Evolutionary conservation across 1,140 invertebrate species (phyloP).

Genomic region (Notospermus geniculatus): DNA sequence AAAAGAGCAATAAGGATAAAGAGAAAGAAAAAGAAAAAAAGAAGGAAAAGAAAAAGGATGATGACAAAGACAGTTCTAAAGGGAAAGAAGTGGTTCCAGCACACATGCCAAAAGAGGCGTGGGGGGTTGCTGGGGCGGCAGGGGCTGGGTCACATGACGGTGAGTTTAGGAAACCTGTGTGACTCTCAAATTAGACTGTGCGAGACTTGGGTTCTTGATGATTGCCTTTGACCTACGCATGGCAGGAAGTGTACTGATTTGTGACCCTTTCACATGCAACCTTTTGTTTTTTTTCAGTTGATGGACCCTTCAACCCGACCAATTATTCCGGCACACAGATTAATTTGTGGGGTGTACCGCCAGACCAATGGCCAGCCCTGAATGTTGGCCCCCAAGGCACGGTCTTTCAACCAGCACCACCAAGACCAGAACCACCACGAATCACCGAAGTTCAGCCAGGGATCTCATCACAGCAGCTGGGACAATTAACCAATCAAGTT

Average conservation of each 20-base stretch:
- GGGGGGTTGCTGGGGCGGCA: too few species aligned
- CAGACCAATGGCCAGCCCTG: slow-evolving; percentile 30
- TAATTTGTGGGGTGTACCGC: slow-evolving; percentile 54
- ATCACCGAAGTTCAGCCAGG: not conserved
- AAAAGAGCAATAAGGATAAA: too few species aligned
- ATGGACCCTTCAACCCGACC: slow-evolving; percentile 52
- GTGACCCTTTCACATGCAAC: not conserved
- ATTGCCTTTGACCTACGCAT: too few species aligned
- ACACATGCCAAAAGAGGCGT: not conserved
- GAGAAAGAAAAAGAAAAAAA: slow-evolving; percentile 12
- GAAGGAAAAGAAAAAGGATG: slow-evolving; percentile 7
- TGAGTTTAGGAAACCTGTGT: too few species aligned
- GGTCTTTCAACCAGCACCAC: not conserved
- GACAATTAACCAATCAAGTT: not conserved
- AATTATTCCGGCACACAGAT: slow-evolving; percentile 57
- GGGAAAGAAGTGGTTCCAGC: not conserved
- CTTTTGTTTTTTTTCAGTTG: slow-evolving; percentile 18
- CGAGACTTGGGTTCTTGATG: too few species aligned
- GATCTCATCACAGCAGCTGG: not conserved
- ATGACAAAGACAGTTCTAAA: not conserved
- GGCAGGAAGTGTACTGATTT: too few species aligned
- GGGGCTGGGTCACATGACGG: too few species aligned
- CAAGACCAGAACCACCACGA: not conserved
- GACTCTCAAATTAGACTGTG: too few species aligned
- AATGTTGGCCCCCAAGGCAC: slow-evolving; percentile 18